A percentile compares a stretch with the other conserved stretches of the same genome.
These are phyloP conservation scores for Andrena bicolor DNA, from an alignment of 2,888 invertebrate genomes.

Conservation along the genomic window DNA sequence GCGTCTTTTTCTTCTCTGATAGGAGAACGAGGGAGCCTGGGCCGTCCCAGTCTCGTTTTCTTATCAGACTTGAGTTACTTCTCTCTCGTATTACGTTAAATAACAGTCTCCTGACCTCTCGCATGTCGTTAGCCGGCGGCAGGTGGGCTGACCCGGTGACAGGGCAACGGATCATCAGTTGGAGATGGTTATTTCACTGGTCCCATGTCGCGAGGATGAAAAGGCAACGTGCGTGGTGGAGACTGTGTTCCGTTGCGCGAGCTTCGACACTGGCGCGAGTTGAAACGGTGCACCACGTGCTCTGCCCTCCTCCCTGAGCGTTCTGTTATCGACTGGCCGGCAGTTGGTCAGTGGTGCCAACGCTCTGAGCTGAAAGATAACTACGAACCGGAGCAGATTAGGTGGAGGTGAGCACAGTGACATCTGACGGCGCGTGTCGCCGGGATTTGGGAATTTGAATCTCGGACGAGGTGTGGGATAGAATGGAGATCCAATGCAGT, in stretches of 20 bases:
- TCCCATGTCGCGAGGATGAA: neutral
- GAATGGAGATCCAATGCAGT: too few relatives aligned
- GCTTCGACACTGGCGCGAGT: neutral
- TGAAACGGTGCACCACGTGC: constrained; percentile 15
- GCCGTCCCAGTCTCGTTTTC: neutral
- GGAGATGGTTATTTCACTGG: too few relatives aligned
- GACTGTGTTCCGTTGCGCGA: neutral
- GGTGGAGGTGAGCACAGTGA: too few relatives aligned
- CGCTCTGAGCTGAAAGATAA: neutral
- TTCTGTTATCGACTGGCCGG: constrained; percentile 14
- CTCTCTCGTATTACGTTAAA: neutral
- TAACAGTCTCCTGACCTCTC: neutral
- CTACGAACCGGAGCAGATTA: too few relatives aligned
- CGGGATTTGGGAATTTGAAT: too few relatives aligned
- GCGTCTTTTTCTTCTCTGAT: neutral
- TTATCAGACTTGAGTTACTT: neutral
- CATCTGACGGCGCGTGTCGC: too few relatives aligned
- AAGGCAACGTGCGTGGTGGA: neutral
- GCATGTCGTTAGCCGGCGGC: neutral
- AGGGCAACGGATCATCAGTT: neutral
- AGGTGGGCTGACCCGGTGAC: neutral
- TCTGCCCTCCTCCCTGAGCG: neutral
- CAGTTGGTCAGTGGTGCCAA: neutral
- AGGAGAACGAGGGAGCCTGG: neutral
- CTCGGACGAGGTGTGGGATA: too few relatives aligned